These are phyloP conservation scores for Cremastinae sp. DNA, from an alignment of 2,888 invertebrate species.

Conservation along the genomic window DNA sequence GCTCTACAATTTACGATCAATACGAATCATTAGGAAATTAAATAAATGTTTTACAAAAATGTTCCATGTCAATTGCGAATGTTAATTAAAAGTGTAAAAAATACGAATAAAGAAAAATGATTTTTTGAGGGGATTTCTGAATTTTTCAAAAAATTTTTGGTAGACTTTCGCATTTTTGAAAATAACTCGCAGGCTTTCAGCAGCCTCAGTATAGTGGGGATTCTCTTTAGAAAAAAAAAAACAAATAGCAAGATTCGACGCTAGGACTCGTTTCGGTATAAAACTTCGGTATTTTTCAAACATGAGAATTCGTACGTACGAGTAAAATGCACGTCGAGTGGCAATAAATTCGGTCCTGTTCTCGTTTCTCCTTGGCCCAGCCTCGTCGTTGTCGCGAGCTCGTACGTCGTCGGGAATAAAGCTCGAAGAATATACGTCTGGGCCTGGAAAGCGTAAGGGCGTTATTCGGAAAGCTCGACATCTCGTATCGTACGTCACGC, in stretches of 20 bases:
- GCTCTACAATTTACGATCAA: too few species aligned
- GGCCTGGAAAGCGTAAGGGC: constrained; percentile 3
- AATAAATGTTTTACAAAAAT: too few species aligned
- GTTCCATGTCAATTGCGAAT: too few species aligned
- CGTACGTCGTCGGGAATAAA: constrained; percentile 51
- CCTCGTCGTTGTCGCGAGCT: constrained; percentile 37
- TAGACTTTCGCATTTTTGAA: too few species aligned
- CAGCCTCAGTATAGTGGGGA: too few species aligned
- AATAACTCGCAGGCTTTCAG: too few species aligned
- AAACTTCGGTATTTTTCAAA: constrained; percentile 19
- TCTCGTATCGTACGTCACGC: not conserved
- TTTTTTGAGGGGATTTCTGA: too few species aligned
- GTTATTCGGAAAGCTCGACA: not conserved
- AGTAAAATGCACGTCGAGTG: constrained; percentile 1
- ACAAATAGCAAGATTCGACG: not conserved
- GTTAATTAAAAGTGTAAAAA: too few species aligned
- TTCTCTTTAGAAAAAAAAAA: too few species aligned
- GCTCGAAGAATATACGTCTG: constrained; percentile 29
- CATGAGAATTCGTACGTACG: not conserved
- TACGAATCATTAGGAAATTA: too few species aligned
- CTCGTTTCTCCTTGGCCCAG: constrained; percentile 17
- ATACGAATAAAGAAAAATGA: too few species aligned
- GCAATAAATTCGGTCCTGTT: constrained; percentile 14
- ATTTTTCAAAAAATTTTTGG: too few species aligned
- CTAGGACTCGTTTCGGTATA: not conserved